Conservation (phyloP, 2,888 invertebrate genomes). For the Xylota segnis region DNA sequence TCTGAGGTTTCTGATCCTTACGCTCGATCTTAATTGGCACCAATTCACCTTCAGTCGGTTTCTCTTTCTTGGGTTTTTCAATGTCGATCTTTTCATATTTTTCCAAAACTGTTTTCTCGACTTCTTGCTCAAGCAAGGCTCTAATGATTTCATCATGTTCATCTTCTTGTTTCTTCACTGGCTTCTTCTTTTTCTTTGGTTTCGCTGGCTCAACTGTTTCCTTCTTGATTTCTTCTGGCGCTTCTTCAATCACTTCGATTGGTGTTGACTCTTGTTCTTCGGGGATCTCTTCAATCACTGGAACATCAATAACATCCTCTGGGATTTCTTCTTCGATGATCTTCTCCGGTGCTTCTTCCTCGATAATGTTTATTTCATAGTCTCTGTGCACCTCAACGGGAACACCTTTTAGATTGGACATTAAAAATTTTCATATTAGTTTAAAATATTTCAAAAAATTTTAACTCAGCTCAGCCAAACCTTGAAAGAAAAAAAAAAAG, state of each 20-base stretch:
- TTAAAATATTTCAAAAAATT: neutral
- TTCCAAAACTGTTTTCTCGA: slow-evolving; percentile 84
- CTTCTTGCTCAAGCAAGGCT: slow-evolving; percentile 82
- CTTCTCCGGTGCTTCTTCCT: slow-evolving; percentile 83
- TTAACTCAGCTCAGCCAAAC: slow-evolving; percentile 57
- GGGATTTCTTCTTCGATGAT: slow-evolving; percentile 82
- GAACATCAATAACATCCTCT: slow-evolving; percentile 79
- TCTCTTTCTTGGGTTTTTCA: slow-evolving; percentile 82
- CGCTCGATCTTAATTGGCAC: slow-evolving; percentile 87
- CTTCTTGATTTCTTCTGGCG: slow-evolving; percentile 79
- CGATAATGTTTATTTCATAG: slow-evolving; percentile 84
- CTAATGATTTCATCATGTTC: slow-evolving; percentile 83
- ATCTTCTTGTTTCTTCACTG: slow-evolving; percentile 82
- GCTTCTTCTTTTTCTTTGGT: slow-evolving; percentile 81
- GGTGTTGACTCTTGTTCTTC: slow-evolving; percentile 81
- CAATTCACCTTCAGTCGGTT: slow-evolving; percentile 80
- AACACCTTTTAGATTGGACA: slow-evolving; percentile 79
- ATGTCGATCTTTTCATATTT: slow-evolving; percentile 85
- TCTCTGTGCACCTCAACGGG: slow-evolving; percentile 81
- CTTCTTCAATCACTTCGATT: slow-evolving; percentile 80
- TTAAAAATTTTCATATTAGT: slow-evolving; percentile 36
- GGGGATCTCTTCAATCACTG: slow-evolving; percentile 80
- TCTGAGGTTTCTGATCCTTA: slow-evolving; percentile 87
- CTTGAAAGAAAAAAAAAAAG: slow-evolving; percentile 37
- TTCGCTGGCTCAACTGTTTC: slow-evolving; percentile 78